Conservation (phyloP, 2,888 invertebrate species). For the Pollenia labialis region DNA sequence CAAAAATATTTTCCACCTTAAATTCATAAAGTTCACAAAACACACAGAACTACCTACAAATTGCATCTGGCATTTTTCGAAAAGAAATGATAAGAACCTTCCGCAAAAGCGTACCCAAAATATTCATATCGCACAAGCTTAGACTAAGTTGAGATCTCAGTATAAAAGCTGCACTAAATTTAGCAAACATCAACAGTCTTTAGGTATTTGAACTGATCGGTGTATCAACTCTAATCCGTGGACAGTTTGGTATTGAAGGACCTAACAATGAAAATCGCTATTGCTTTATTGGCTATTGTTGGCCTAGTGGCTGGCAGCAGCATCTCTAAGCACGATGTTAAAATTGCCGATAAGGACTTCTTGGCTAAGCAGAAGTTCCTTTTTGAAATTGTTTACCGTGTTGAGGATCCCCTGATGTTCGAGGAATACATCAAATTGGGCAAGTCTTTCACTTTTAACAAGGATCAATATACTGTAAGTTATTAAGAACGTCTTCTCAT, state of each 20-base stretch:
- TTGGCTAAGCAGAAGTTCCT: slow-evolving; percentile 79
- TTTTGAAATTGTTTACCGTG: slow-evolving; percentile 78
- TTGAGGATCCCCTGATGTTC: slow-evolving; percentile 78
- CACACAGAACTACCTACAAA: not conserved
- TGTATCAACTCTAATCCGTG: slow-evolving; percentile 76
- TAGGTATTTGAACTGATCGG: slow-evolving; percentile 77
- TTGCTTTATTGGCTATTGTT: slow-evolving; percentile 80
- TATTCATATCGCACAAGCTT: not conserved
- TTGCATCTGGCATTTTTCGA: slow-evolving; percentile 76
- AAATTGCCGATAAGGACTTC: slow-evolving; percentile 78
- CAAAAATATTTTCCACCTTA: not conserved
- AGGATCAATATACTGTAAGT: slow-evolving; percentile 76
- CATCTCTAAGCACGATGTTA: slow-evolving; percentile 75
- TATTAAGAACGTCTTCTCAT: too few species aligned
- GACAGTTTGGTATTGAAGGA: slow-evolving; percentile 75
- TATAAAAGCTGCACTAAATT: slow-evolving; percentile 85
- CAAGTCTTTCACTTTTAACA: slow-evolving; percentile 74
- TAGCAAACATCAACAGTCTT: slow-evolving; percentile 81
- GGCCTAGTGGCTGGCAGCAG: slow-evolving; percentile 78
- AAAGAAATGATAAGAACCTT: slow-evolving; percentile 36
- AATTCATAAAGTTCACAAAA: not conserved
- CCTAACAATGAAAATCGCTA: slow-evolving; percentile 78
- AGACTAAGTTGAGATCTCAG: not conserved
- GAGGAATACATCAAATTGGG: slow-evolving; percentile 80
- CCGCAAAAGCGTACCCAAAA: not conserved